Evolutionary conservation across 2,888 invertebrate species (phyloP), one percentile per base, ranked within the genome.

Genomic region (Drosophila nr. fundita): DNA sequence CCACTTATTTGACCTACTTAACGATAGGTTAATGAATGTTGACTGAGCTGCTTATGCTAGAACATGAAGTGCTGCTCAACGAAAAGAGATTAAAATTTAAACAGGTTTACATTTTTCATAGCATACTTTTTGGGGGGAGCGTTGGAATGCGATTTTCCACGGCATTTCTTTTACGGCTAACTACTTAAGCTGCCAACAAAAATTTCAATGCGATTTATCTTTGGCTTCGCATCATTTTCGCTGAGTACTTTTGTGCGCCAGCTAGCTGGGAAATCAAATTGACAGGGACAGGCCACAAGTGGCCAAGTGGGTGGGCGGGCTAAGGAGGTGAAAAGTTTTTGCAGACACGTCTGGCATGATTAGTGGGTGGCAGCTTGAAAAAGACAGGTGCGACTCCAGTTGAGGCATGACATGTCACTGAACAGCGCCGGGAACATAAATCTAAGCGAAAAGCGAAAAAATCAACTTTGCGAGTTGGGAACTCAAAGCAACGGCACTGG

Each of bases 201-300:
- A 61, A 73, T 82, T 76, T 36, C 80, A 63, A 53, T 71, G 64
- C 68, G 89, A 84, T 84, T 87, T 84, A 73, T 89, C 82, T 63
- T 65, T 68, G 29, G 38, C 49, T 15, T 30, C 58, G 60, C 80
- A 73, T 73, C 66, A 64, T 62, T 66, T 66, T 49, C 36, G 36
- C 27, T 13, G 27, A 27, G 55, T 45, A 70, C 68, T 72, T 79
- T 72, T 69, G 15, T 32, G 32, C 29, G 68, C 53, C 61, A 30
- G 59, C 65, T 54, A 32, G n/a, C 34, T 55, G 66, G 38, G 48
- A 82, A 87, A 82, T 80, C 81, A 74, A 89, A 89, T 84, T 87
- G 83, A 89, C 82, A 82, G 74, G 63, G 89, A 89, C 89, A 78
- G 77, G 80, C 73, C 73, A 73, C 72, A 87, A 85, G 83, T 80